Evolutionary conservation across 2,888 invertebrate species (phyloP), one percentile per base, ranked within the genome.

Genomic region (Scaptomyza polygonia): DNA sequence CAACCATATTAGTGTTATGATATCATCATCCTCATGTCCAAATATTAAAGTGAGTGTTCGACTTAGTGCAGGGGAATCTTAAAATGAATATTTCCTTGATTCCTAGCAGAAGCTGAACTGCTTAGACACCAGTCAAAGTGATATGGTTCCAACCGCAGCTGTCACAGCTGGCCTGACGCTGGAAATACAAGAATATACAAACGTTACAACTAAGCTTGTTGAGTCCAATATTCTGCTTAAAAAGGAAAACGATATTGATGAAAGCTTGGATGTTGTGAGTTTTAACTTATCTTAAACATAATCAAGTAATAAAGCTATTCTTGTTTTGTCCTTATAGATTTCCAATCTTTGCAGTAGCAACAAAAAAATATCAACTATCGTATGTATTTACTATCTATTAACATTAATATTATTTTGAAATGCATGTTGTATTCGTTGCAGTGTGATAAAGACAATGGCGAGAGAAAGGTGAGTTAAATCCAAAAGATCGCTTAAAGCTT

Each of bases 401-500:
- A 8, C 7, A 8, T 9, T 32, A n/a, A 12, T 49, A 36, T 16
- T 32, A 21, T 34, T 18, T 55, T 21, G 34, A 30, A 30, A 30
- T 29, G 3, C n/a, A 57, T 25, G n/a, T 48, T 88, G 91, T 92
- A 92, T 93, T 93, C 92, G 92, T 92, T 95, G 95, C 94, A 97
- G 96, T 97, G 96, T 96, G 96, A 96, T 96, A 97, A 96, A 94
- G 96, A 96, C 94, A 96, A 96, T 93, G 96, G 96, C 93, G 96
- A 96, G 93, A 96, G 96, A 93, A 96, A 96, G 96, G 96, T 96
- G 93, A 94, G 95, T 77, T 42, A 11, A 3, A 43, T 29, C 2
- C n/a, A 36, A 29, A 5, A 34, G 6, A 29, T 34, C 3, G 8
- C 18, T 3, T 8, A 14, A 18, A 16, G 7, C 11, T 42, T 16